Conservation (phyloP, 1,140 invertebrate genomes). For the Lepidostoma basale region DNA sequence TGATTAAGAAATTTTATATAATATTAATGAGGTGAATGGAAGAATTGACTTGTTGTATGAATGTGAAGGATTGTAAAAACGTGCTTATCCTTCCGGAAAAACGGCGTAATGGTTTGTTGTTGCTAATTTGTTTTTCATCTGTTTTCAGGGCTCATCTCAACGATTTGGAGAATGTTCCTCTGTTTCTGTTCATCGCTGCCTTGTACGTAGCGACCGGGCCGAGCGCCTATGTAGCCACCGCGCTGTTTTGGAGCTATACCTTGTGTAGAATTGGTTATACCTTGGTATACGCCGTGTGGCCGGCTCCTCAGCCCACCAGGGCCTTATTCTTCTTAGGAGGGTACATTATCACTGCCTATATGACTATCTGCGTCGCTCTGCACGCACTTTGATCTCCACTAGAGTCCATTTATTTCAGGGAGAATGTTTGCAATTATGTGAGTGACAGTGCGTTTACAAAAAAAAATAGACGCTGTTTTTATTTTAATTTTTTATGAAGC, state of each 20-base stretch:
- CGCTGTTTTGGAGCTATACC: slow-evolving; percentile 67
- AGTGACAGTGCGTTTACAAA: no score
- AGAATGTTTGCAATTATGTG: no score
- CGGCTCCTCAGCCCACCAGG: slow-evolving; percentile 66
- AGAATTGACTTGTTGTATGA: background rate
- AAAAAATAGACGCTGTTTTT: background rate
- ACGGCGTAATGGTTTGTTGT: background rate
- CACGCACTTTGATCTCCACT: background rate
- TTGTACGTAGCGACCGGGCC: slow-evolving; percentile 64
- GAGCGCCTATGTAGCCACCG: slow-evolving; percentile 54
- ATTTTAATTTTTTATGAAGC: background rate
- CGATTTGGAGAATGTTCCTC: slow-evolving; percentile 69
- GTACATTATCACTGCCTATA: slow-evolving; percentile 54
- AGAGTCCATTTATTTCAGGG: no score
- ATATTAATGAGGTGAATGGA: no score
- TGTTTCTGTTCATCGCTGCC: slow-evolving; percentile 48
- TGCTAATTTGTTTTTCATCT: background rate
- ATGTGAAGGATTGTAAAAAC: background rate
- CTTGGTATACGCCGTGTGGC: slow-evolving; percentile 65
- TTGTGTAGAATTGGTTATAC: slow-evolving; percentile 67
- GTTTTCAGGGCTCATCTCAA: slow-evolving; percentile 66
- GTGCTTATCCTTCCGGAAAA: background rate
- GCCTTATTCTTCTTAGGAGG: slow-evolving; percentile 57
- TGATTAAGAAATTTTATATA: no score
- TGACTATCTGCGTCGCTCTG: slow-evolving; percentile 48